Base-by-base conservation (phyloP, 2,797 vertebrate genomes). In the Phoeniculus purpureus region DNA sequence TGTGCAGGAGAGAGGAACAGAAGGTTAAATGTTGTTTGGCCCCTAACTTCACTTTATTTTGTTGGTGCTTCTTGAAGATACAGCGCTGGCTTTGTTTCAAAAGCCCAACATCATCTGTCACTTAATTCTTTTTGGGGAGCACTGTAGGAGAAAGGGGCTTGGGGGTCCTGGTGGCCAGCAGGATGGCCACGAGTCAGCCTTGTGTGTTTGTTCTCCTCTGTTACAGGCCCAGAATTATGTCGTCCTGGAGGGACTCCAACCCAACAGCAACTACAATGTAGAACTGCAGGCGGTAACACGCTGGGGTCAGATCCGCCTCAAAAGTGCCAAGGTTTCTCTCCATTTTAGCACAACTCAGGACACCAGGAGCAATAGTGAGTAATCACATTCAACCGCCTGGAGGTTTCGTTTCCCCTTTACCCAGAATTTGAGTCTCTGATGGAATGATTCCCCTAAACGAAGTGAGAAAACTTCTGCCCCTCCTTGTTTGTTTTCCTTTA, bases 231-330 rank as follows among this genome's bases (percentile, higher is more conserved):
- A 98, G 85, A 98, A 94, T 95, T 98, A 97, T 60, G 98, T 98
- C 95, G 97, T 98, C 29, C 97, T 99, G 96, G 98, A 99, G 50
- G 97, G 97, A 15, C 98, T 99, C 66, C 98, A 98, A 22, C 97
- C 97, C 7, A 98, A 98, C 97, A 97, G 95, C 94, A 98, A 97
- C 68, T 99, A 99, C 96, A 98, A 97, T 1, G 98, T 98, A 91
- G 98, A 99, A 95, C 95, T 99, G 59, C 99, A 99, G 96, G 98
- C 98, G 25, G 93, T 99, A 86, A 97, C 98, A 1, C 98, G 98
- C 56, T 99, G 99, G 99, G 98, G 98, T 64, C 98, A 99, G 97
- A 98, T 97, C 51, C 98, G 99, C 8, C 98, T 99, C 74, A 99
- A 99, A 98, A 99, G 99, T 85, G 83, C 98, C 81, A 99, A 99